Evolutionary conservation across 92 coral and sea anemone species (phyloP), one percentile per base, ranked within the genome.

Genomic region (Epizoanthus rinbou): DNA sequence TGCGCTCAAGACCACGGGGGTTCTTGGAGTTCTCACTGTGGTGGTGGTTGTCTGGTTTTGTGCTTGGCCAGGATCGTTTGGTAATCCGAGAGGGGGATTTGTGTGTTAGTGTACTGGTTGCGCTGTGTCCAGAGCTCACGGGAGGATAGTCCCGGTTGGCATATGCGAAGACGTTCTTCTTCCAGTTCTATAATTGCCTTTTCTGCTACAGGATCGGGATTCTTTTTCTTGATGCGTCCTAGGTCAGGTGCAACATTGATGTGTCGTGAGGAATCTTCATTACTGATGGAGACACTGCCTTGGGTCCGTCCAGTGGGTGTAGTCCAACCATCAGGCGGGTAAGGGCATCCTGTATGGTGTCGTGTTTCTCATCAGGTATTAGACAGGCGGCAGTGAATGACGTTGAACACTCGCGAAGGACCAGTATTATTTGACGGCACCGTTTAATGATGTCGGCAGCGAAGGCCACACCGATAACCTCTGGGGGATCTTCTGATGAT

Each of bases 391-490:
- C 64, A 52, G 90, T 87, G 78, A 72, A 87, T 56, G 88, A 74
- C 10, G 88, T 83, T 28, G 84, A 25, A 58, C n/a, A 87, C 67
- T 88, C 89, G 52, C 80, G 25, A 9, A 84, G 74, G 4, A 88
- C 75, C 17, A 89, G 73, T 79, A 89, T 80, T 23, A 75, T 21
- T 47, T 86, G 89, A 10, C 33, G 86, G 33, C 52, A 31, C 8
- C 90, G 84, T 54, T 86, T 86, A 73, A 86, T 89, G 16, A 86
- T 84, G 47, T 86, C 90, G 47, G 92, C 87, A 17, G 92, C 86
- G 58, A 89, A 89, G 75, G 93, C 59, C 45, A 89, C 39, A 8
- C 93, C 90, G 7, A 89, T 74, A 33, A 68, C 87, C 16, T 81
- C 87, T 25, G 90, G 92, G 17, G 84, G 90, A 15, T 76, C 88